These are phyloP conservation scores for Diabrotica undecimpunctata DNA, from an alignment of 1,140 invertebrate species.

Conservation along the genomic window DNA sequence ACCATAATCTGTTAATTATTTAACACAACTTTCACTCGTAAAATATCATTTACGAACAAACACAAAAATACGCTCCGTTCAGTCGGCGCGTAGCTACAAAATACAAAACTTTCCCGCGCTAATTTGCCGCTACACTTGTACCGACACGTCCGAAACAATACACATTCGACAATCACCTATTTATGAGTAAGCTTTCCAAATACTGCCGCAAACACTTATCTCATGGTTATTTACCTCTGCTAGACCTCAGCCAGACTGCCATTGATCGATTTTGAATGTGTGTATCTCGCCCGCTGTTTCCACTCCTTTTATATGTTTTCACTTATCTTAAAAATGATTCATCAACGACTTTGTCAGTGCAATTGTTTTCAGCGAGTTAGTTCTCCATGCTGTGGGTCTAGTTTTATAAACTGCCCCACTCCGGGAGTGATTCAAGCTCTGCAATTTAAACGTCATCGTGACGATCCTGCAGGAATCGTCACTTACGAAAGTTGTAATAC, in stretches of 20 bases:
- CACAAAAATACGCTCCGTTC: too few species aligned
- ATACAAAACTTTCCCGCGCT: conserved; percentile 6
- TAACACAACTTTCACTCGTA: too few species aligned
- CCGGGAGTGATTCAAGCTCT: background rate
- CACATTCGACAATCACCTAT: conserved; percentile 6
- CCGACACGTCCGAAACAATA: conserved; percentile 12
- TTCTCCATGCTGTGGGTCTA: background rate
- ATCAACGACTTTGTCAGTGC: conserved; percentile 3
- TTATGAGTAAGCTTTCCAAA: conserved; percentile 14
- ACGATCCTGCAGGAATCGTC: too few species aligned
- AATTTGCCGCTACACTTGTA: conserved; percentile 9
- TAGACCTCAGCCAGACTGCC: conserved; percentile 23
- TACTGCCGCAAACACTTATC: conserved; percentile 12
- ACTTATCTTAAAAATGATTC: conserved; percentile 19
- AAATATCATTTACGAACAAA: too few species aligned
- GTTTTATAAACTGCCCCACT: background rate
- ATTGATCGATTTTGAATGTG: conserved; percentile 15
- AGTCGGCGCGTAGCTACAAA: background rate
- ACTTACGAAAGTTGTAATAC: too few species aligned
- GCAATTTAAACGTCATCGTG: too few species aligned
- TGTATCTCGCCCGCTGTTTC: background rate
- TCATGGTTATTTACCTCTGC: conserved; percentile 18
- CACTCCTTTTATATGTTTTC: conserved; percentile 7
- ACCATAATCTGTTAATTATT: too few species aligned
- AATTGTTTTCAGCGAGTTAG: background rate